Evolutionary conservation across 2,113 vertebrate genomes (phyloP).

Genomic region (Meriones unguiculatus): DNA sequence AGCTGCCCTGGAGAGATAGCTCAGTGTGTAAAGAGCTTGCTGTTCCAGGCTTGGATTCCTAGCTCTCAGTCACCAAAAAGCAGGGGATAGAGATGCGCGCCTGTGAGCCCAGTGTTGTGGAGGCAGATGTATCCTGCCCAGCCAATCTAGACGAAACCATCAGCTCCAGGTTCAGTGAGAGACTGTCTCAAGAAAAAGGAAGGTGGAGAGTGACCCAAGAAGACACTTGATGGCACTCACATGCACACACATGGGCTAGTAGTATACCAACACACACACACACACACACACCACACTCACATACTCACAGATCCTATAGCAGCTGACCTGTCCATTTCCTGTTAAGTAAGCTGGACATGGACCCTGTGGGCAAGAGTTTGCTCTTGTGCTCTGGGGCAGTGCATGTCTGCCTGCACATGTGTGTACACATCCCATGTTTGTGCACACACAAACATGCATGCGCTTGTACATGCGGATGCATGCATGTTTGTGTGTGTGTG

Average conservation of each 20-base stretch:
- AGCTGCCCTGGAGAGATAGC: not conserved
- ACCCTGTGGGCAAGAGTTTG: too few species aligned
- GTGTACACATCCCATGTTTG: not conserved
- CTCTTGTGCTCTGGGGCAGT: rapidly evolving
- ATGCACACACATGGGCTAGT: too few species aligned
- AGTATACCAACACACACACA: not conserved
- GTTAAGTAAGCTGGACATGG: not conserved
- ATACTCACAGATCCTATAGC: not conserved
- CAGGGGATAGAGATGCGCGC: not conserved
- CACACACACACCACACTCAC: not conserved
- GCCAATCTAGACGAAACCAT: not conserved
- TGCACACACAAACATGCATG: too few species aligned
- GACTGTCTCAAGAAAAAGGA: not conserved
- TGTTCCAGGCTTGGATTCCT: not conserved
- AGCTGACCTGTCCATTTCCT: rapidly evolving
- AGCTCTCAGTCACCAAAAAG: not conserved
- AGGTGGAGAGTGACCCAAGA: not conserved
- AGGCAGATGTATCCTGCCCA: not conserved
- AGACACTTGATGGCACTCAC: not conserved
- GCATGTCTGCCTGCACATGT: not conserved
- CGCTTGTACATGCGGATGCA: too few species aligned
- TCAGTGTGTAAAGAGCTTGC: not conserved
- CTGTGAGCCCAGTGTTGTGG: too few species aligned
- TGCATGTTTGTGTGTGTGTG: too few species aligned
- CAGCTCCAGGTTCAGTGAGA: not conserved